Base-by-base conservation (phyloP, 64 coral and sea anemone species). In the Dendronephthya gigantea region DNA sequence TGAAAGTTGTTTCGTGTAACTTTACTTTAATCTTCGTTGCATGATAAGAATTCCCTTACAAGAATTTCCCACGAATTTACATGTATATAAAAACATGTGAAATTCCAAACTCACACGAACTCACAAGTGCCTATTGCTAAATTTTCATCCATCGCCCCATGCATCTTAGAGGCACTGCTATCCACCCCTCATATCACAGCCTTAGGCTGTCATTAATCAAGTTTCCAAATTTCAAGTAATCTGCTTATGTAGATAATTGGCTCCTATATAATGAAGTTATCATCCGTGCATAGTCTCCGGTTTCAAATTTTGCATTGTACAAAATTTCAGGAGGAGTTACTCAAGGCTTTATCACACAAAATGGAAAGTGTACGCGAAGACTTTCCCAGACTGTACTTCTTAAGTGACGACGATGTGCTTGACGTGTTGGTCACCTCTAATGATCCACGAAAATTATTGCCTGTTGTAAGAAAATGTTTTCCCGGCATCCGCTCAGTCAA, bases 381-480 rank as follows among this genome's bases (percentile, higher is more conserved):
- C 13, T 97, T 97, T 48, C 90, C 92, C 34, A 74, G 94, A 68
- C 87, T 97, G 23, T 93, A 85, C 40, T 93, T 97, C 74, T 84
- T 97, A 13, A 91, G 94, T 51, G 92, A 97, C n/a, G 85, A 84
- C 48, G 89, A 92, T 33, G 86, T 97, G 4, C 91, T 97, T 4
- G 65, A 87, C 68, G 40, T 93, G 25, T 37, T 97, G 17, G 94
- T 92, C 2, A 91, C 89, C 88, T 97, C 91, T 34, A 91, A 91
- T 34, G 90, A 97, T 39, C 94, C 94, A 2, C 93, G 93, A 43
- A 92, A 97, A 28, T 72, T 97, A 68, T 13, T 97, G 17, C 88
- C 90, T n/a, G 89, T 91, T 65, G 92, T 97, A 15, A 93, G 87
- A 40, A 97, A 93, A 43, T 97, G 91, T 82, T 97, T 93, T 33